Base-by-base conservation (phyloP, 2,113 vertebrate species). In the Crypturellus undulatus region DNA sequence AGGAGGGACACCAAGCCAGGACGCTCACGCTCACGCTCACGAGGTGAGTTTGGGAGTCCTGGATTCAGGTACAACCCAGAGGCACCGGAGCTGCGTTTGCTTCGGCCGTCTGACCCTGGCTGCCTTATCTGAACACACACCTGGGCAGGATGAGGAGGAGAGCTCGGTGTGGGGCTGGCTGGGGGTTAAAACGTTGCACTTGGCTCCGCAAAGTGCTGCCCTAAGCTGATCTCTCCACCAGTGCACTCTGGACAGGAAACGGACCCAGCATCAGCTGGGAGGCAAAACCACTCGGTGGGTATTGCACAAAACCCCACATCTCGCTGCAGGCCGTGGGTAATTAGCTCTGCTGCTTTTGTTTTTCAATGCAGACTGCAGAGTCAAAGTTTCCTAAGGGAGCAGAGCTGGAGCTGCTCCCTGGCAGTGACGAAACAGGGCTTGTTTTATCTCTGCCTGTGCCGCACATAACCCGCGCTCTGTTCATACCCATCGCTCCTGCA, bases 381-480 rank as follows among this genome's bases (percentile, higher is more conserved):
- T 6, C 43, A 32, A 6, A 52, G 12, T 0, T 51, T 56, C 56
- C 62, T 38, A 40, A 34, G 14, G 3, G 34, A 49, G 56, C 72
- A 76, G 76, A 72, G 51, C 42, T 84, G 45, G 65, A 19, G 26
- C 45, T 58, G 51, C 40, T 32, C 34, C 64, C 36, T 2, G 2
- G 1, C 78, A 68, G 25, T 6, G 56, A n/a, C 47, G 59, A 16
- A 20, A 3, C 26, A 20, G 68, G 38, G 25, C 32, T 58, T 78
- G 79, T 14, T 68, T 22, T 70, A 56, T 32, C n/a, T 58, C 71
- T 40, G 28, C 18, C 9, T 1, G 0, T 9, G 38, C 9, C 38
- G 38, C 4, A 19, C 0, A 0, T 30, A 73, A 47, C 36, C 38
- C 6, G 0, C 6, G 14, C 12, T 56, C 75, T 32, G 3, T 52